These are phyloP conservation scores for Tetramorium simillimum DNA, from an alignment of 1,140 invertebrate species.

Conservation along the genomic window DNA sequence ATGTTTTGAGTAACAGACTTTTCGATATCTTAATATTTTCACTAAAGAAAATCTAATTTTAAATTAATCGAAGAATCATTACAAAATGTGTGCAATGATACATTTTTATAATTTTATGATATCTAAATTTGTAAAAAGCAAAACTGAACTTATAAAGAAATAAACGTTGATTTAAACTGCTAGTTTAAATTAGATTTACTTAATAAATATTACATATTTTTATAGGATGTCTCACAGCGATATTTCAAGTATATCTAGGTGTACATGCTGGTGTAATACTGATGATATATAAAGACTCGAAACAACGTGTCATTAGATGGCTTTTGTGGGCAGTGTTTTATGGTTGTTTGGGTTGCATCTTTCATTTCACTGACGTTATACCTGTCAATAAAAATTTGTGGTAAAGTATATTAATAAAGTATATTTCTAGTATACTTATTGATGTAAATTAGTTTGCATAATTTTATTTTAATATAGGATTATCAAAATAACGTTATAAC, in stretches of 20 bases:
- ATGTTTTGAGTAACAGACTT: too few relatives aligned
- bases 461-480: not conserved
- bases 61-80: too few relatives aligned
- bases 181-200: slow-evolving; percentile 25
- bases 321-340: slow-evolving; percentile 87
- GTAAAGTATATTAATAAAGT: slow-evolving; percentile 83
- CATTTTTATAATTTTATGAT: too few relatives aligned
- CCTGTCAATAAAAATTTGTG: slow-evolving; percentile 98
- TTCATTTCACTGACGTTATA: slow-evolving; percentile 89
- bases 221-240: slow-evolving; percentile 87
- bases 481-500: not conserved
- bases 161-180: slow-evolving; percentile 74
- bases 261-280: slow-evolving; percentile 94
- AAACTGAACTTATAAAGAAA: not conserved
- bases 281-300: slow-evolving; percentile 88
- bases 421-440: not conserved
- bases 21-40: too few relatives aligned
- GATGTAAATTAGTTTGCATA: not conserved
- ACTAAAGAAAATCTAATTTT: too few relatives aligned
- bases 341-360: slow-evolving; percentile 84
- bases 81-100: too few relatives aligned
- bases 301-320: slow-evolving; percentile 90
- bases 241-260: slow-evolving; percentile 91
- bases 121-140: too few relatives aligned
- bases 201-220: slow-evolving; percentile 85